These are phyloP conservation scores for Molothrus ater DNA, from an alignment of 2,797 vertebrate species.

Conservation along the genomic window DNA sequence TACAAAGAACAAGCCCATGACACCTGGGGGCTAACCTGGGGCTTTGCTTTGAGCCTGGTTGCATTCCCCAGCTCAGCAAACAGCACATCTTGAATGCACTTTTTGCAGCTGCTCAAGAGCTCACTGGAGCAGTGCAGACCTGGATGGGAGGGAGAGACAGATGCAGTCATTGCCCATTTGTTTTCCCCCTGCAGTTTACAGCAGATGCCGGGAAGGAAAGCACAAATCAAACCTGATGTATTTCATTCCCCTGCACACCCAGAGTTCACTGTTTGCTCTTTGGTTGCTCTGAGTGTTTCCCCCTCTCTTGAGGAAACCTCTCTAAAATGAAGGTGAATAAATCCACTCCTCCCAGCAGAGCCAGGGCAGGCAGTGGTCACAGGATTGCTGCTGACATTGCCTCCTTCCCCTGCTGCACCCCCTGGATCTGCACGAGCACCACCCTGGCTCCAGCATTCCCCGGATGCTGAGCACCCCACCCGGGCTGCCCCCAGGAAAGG, in stretches of 20 bases:
- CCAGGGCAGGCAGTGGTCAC: accelerated
- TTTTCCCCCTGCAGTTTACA: not conserved
- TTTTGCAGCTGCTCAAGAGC: not conserved
- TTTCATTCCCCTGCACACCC: not conserved
- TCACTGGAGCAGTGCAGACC: not conserved
- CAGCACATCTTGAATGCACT: not conserved
- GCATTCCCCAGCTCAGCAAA: not conserved
- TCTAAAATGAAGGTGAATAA: not conserved
- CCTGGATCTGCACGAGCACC: accelerated
- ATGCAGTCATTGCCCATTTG: not conserved
- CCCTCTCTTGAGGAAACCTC: not conserved
- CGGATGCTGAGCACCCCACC: accelerated
- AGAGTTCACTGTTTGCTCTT: not conserved
- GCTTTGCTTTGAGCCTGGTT: not conserved
- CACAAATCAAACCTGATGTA: not conserved
- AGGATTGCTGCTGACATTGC: accelerated
- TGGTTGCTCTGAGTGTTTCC: not conserved
- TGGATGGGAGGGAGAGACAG: not conserved
- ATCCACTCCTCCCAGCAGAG: not conserved
- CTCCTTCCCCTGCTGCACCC: not conserved
- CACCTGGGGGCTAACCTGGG: not conserved
- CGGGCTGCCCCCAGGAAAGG: not conserved
- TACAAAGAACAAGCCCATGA: not conserved
- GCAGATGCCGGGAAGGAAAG: not conserved
- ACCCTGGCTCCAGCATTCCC: not conserved